Conservation (phyloP, 2,888 invertebrate genomes). For the Cataglyphis albicans region DNA sequence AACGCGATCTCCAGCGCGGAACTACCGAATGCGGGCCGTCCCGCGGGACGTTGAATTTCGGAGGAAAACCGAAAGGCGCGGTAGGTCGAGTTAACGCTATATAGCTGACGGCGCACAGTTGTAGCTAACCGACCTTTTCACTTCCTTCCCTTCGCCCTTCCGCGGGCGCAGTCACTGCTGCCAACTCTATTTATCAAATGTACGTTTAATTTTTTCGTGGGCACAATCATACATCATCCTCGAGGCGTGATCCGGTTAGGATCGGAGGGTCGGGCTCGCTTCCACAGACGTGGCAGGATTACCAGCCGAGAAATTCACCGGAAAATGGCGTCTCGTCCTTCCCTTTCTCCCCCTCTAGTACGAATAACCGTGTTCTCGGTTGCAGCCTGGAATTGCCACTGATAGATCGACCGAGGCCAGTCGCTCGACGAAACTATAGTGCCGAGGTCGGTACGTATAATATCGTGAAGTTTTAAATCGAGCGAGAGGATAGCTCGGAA, state of each 20-base stretch:
- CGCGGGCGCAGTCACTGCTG: slow-evolving; percentile 74
- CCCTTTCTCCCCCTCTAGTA: slow-evolving; percentile 38
- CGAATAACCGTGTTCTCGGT: slow-evolving; percentile 66
- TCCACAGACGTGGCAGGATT: slow-evolving; percentile 82
- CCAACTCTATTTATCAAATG: slow-evolving; percentile 84
- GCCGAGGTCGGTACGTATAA: slow-evolving; percentile 49
- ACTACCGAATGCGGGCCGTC: slow-evolving; percentile 70
- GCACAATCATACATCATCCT: slow-evolving; percentile 83
- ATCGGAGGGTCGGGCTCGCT: slow-evolving; percentile 70
- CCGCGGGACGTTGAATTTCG: slow-evolving; percentile 77
- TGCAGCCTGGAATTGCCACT: slow-evolving; percentile 71
- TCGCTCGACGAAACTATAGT: slow-evolving; percentile 55
- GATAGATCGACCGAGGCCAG: slow-evolving; percentile 74
- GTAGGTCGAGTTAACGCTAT: slow-evolving; percentile 70
- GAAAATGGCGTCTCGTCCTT: slow-evolving; percentile 74
- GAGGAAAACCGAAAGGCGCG: slow-evolving; percentile 76
- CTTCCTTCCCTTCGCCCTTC: slow-evolving; percentile 56
- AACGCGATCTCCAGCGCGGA: slow-evolving; percentile 70
- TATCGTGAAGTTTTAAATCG: slow-evolving; percentile 58
- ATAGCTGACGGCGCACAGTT: slow-evolving; percentile 39
- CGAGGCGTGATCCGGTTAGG: slow-evolving; percentile 81
- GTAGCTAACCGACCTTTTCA: slow-evolving; percentile 71
- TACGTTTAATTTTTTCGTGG: slow-evolving; percentile 84
- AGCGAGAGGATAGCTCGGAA: slow-evolving; percentile 54
- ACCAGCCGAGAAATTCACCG: slow-evolving; percentile 80